phyloP scores from a whole-genome alignment of 2,888 invertebrate species.

The Margaritifera margaritifera region DNA sequence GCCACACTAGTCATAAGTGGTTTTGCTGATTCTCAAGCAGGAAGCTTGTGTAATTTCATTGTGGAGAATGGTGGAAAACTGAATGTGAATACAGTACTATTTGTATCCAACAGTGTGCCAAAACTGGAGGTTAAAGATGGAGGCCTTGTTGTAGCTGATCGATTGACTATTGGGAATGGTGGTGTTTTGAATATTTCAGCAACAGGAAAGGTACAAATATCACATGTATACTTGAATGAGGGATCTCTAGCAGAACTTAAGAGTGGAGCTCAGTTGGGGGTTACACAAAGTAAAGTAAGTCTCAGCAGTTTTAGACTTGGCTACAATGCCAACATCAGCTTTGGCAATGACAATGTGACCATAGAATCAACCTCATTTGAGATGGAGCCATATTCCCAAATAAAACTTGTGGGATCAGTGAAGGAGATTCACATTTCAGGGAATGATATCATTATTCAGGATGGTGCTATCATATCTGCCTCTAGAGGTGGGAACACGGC shows the following conservation, averaged over 20 bases:
- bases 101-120: constrained; percentile 33
- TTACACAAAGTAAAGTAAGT: background rate
- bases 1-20: constrained; percentile 24
- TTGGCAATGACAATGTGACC: constrained; percentile 13
- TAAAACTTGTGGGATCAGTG: constrained; percentile 6
- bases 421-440: constrained; percentile 19
- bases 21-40: constrained; percentile 24
- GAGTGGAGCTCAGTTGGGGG: constrained; percentile 7
- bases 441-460: constrained; percentile 20
- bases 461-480: constrained; percentile 25
- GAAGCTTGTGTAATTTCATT: constrained; percentile 20
- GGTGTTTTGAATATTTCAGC: constrained; percentile 28
- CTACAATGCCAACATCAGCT: constrained; percentile 16
- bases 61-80: constrained; percentile 17
- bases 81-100: constrained; percentile 18
- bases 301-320: constrained; percentile 19
- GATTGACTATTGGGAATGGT: constrained; percentile 33
- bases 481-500: constrained; percentile 29
- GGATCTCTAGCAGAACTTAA: constrained; percentile 22
- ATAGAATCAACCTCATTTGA: constrained; percentile 15
- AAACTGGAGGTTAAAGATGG: constrained; percentile 21
- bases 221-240: constrained; percentile 29
- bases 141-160: constrained; percentile 27
- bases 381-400: constrained; percentile 23
- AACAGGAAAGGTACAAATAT: constrained; percentile 22